Evolutionary conservation across 1,140 invertebrate genomes (phyloP).

Genomic region (Heterodera carotae): DNA sequence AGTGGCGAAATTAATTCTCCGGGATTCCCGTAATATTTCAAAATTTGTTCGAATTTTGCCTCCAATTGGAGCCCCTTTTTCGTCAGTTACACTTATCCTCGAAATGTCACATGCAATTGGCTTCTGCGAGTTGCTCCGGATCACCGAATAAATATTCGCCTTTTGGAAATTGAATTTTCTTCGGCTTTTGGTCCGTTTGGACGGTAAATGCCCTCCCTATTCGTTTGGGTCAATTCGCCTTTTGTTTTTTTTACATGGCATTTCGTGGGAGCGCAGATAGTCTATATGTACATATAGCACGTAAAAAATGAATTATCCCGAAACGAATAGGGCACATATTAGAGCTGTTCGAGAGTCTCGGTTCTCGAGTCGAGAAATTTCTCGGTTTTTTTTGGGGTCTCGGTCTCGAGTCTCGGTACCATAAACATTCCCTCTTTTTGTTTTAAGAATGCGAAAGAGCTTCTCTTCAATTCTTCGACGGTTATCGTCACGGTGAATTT

Average conservation of each 20-base stretch:
- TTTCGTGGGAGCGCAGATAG: no score
- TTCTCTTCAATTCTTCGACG: conserved; percentile 47
- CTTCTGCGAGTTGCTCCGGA: conserved; percentile 41
- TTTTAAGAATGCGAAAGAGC: conserved; percentile 53
- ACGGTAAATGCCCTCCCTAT: not conserved
- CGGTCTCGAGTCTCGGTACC: no score
- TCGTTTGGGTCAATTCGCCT: conserved; percentile 22
- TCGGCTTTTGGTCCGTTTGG: conserved; percentile 43
- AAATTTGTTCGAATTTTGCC: not conserved
- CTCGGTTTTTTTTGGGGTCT: no score
- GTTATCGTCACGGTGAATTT: conserved; percentile 43
- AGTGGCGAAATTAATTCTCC: conserved; percentile 39
- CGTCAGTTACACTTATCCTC: conserved; percentile 48
- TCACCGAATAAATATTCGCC: conserved; percentile 47
- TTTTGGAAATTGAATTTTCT: conserved; percentile 46
- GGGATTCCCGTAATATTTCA: conserved; percentile 4
- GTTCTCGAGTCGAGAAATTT: no score
- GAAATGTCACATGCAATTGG: conserved; percentile 50
- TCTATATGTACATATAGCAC: no score
- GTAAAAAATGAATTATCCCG: no score
- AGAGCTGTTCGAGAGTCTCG: no score
- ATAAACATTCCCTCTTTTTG: conserved; percentile 20
- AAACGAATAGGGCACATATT: no score
- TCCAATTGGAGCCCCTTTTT: conserved; percentile 22
- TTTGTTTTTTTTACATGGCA: not conserved